Base-by-base conservation (phyloP, 2,888 invertebrate species). In the Coelopa pilipes region DNA sequence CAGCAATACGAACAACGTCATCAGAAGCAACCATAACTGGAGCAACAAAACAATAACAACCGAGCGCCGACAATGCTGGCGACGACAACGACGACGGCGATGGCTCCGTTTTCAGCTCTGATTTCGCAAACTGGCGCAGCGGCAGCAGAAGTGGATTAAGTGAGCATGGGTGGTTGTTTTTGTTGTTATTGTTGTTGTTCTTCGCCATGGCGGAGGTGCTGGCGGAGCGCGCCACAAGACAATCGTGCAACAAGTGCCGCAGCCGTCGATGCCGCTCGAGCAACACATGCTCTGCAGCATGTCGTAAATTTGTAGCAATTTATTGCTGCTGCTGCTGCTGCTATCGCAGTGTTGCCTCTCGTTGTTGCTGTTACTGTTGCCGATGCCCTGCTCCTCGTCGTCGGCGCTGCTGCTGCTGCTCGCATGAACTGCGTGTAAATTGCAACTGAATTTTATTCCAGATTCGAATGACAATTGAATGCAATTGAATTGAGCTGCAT, bases 271-370 rank as follows among this genome's bases (percentile, higher is more conserved):
- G 55, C 34, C 60, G 55, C 63, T 59, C 50, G 65, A 73, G 74
- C 75, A 74, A 70, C 75, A 75, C 70, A 77, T 76, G 76, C 69
- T 76, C 74, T 76, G 78, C 78, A 76, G 76, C 77, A 78, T 76
- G 77, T 77, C 77, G 77, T 77, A 78, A 78, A 78, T 78, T 78
- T 77, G 76, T 76, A 69, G 70, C 77, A 76, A 78, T 77, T 78
- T 78, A 79, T 79, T 79, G 78, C 75, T 75, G 63, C 76, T 75
- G 60, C 62, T 21, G 34, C 15, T 55, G n/a, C n/a, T n/a, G n/a
- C n/a, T n/a, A n/a, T n/a, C n/a, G n/a, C n/a, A n/a, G n/a, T n/a
- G n/a, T n/a, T n/a, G n/a, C 34, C 34, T 34, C 2, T 34, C 34
- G 34, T 34, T 34, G 34, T 7, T 34, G 34, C 34, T 34, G 34